Percentiles rank a stretch among this genome's conserved stretches.
phyloP scores from a whole-genome alignment of 2,888 invertebrate species.

The Petrophora chlorosata region DNA sequence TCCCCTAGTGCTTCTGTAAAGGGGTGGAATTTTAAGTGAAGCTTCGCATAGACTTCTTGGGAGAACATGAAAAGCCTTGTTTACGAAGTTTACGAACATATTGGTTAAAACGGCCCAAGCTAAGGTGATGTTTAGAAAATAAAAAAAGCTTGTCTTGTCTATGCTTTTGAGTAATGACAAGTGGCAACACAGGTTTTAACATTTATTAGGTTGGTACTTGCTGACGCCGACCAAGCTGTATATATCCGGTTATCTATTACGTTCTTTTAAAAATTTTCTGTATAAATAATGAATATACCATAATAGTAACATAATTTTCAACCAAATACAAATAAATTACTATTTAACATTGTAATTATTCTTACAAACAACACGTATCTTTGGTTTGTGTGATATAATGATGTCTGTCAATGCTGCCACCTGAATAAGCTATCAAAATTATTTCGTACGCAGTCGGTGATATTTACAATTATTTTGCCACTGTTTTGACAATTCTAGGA shows the following conservation, averaged over 20 bases:
- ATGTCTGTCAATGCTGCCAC: conserved; percentile 71
- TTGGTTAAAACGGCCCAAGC: too few relatives aligned
- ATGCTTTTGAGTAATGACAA: conserved; percentile 9
- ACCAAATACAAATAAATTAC: background rate
- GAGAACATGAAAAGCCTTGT: too few relatives aligned
- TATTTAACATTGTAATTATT: background rate
- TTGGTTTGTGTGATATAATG: too few relatives aligned
- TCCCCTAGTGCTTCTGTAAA: too few relatives aligned
- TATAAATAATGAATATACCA: background rate
- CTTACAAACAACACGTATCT: too few relatives aligned
- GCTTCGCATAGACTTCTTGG: too few relatives aligned
- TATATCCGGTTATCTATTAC: conserved; percentile 52
- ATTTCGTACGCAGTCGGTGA: conserved; percentile 82
- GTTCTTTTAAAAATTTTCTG: background rate
- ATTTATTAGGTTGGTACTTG: conserved; percentile 64
- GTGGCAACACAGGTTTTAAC: conserved; percentile 46
- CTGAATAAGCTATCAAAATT: conserved; percentile 54
- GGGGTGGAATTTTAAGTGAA: too few relatives aligned
- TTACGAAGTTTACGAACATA: too few relatives aligned
- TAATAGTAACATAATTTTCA: too few relatives aligned
- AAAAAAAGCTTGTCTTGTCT: too few relatives aligned
- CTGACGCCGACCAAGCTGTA: conserved; percentile 70
- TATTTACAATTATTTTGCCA: conserved; percentile 81
- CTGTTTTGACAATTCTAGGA: conserved; percentile 73
- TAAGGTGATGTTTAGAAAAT: too few relatives aligned